Conservation (phyloP, 2,797 vertebrate species). For the Rachycentron canadum region DNA sequence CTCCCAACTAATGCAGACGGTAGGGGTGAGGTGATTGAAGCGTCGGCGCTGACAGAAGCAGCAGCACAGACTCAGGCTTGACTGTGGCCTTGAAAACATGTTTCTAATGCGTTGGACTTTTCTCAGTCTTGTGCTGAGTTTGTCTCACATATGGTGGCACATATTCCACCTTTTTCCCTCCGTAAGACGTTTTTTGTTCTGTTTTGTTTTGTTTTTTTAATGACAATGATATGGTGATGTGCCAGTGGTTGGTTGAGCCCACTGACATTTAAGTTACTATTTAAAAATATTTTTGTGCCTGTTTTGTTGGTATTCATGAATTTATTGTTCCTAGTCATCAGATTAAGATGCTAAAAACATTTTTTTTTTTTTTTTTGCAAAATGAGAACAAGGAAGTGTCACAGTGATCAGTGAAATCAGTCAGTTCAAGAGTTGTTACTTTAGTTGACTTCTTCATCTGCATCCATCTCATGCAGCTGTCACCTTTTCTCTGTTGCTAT, state of each 20-base stretch:
- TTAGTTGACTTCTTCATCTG: no score
- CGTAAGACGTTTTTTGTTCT: not conserved
- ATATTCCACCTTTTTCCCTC: not conserved
- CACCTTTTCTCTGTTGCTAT: no score
- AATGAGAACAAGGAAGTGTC: no score
- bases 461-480: no score
- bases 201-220: not conserved
- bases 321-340: not conserved
- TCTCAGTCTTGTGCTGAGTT: not conserved
- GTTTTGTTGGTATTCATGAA: not conserved
- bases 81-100: not conserved
- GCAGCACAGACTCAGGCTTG: constrained; percentile 1
- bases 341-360: not conserved
- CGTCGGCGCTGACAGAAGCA: not conserved
- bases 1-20: constrained; percentile 13
- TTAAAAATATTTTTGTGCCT: no score
- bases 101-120: not conserved
- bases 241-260: not conserved
- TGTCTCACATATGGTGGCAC: not conserved
- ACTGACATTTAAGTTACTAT: not conserved
- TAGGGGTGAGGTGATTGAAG: not conserved
- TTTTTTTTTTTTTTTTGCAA: no score
- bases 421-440: no score
- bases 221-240: not conserved
- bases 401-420: no score